Evolutionary conservation across 2,888 invertebrate species (phyloP).

Genomic region (Spodoptera picta): DNA sequence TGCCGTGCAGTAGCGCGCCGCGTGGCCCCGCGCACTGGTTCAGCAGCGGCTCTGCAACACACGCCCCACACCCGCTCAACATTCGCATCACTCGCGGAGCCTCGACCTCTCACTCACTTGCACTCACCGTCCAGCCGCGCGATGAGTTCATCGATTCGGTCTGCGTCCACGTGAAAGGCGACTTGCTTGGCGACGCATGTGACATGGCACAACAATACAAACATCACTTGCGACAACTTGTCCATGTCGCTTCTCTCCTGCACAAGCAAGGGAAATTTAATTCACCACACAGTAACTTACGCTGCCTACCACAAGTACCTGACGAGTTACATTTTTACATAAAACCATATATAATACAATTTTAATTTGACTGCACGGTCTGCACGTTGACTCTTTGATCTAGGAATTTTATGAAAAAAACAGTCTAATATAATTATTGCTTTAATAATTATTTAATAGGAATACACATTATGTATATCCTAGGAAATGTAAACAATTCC

Average conservation of each 20-base stretch:
- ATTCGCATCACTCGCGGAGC: accelerated
- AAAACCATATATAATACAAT: too few relatives aligned
- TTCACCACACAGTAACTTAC: not conserved
- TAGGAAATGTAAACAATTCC: too few relatives aligned
- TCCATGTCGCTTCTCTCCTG: constrained; percentile 73
- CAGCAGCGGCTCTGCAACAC: constrained; percentile 52
- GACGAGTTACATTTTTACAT: too few relatives aligned
- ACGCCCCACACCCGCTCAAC: not conserved
- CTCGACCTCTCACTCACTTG: accelerated
- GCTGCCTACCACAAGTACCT: too few relatives aligned
- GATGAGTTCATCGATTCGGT: constrained; percentile 47
- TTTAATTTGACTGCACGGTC: too few relatives aligned
- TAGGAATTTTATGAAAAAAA: too few relatives aligned
- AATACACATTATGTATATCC: too few relatives aligned
- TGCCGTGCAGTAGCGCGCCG: constrained; percentile 29
- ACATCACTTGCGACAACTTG: constrained; percentile 76
- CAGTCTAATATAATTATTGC: too few relatives aligned
- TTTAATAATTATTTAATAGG: too few relatives aligned
- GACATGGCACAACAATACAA: constrained; percentile 76
- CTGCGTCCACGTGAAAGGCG: constrained; percentile 63
- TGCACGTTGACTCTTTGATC: too few relatives aligned
- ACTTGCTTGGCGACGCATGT: constrained; percentile 77
- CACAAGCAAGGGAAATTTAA: not conserved
- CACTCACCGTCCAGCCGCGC: constrained; percentile 48
- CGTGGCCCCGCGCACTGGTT: constrained; percentile 32